Evolutionary conservation across 2,113 vertebrate genomes (phyloP), one percentile per base, ranked within the genome.

Genomic region (Hippocampus mohnikei): DNA sequence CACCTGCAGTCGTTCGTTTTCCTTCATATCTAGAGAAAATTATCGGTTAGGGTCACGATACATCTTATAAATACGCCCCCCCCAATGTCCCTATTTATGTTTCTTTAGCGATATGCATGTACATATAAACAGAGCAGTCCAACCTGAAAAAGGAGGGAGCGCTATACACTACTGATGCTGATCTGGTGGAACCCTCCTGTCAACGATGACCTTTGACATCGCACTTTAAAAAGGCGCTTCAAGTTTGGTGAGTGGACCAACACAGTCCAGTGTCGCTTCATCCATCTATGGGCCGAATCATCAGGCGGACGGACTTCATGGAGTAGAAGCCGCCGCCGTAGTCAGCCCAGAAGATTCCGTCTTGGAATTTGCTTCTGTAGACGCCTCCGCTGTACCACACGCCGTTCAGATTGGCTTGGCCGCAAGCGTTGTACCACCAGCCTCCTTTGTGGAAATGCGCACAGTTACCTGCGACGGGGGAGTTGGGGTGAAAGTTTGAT

Each of bases 371-470:
- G 93, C 95, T 99, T 80, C 97, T 92, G 90, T 99, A 99, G 48
- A 97, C 95, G 0, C 97, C 97, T 10, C 97, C 97, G 70, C 93
- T 87, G 91, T 99, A 97, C 97, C 97, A 99, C 9, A 99, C 96
- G 18, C 97, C 97, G 0, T 99, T 99, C 0, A 99, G 94, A 81
- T 99, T 99, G 37, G 95, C 91, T 76, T 99, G 97, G 23, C 96
- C 97, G 0, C 97, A 99, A 0, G 95, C 93, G 0, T 97, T 98
- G 92, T 98, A 99, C 97, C 97, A 99, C 97, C 97, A 99, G 66
- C 97, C 97, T 3, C 96, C 97, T 90, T 98, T 99, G 71, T 98
- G 95, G 83, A 98, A 98, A 81, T 99, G 95, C 15, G 97, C 97
- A 21, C 97, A 99, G 92, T 99, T 99, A 70, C 97, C 97, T 99